phyloP scores from a whole-genome alignment of 37 sponge, comb jelly and placozoan species.

The Beroe ovata region DNA sequence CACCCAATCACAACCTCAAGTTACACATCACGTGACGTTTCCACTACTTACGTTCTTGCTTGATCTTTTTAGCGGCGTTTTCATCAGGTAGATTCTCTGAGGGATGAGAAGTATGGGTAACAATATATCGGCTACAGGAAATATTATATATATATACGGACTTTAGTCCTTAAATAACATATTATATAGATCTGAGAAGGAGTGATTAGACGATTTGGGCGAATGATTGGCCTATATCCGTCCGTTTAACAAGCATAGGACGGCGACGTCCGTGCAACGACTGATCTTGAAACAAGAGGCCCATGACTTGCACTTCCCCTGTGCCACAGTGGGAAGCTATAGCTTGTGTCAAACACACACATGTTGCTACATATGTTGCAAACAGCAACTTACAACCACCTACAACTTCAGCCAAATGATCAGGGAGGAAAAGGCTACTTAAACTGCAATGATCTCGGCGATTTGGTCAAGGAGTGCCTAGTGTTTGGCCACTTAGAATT shows the following conservation, averaged over 20 bases:
- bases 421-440: background rate
- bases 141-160: background rate
- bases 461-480: background rate
- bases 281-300: background rate
- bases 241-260: too few relatives aligned
- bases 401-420: background rate
- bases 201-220: background rate
- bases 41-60: conserved; percentile 60
- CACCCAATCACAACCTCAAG: background rate
- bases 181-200: background rate
- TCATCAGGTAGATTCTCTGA: conserved; percentile 30
- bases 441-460: background rate
- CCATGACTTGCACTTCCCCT: background rate
- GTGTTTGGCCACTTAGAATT: background rate
- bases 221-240: background rate
- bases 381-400: background rate
- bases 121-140: background rate
- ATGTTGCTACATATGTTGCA: background rate
- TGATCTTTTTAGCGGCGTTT: conserved; percentile 61
- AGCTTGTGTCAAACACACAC: too few relatives aligned
- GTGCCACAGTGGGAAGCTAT: background rate
- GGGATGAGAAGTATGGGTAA: background rate
- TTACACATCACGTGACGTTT: background rate
- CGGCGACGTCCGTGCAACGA: background rate
- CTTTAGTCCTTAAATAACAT: background rate